Conservation (phyloP, 2,888 invertebrate species). For the Xestia xanthographa region DNA sequence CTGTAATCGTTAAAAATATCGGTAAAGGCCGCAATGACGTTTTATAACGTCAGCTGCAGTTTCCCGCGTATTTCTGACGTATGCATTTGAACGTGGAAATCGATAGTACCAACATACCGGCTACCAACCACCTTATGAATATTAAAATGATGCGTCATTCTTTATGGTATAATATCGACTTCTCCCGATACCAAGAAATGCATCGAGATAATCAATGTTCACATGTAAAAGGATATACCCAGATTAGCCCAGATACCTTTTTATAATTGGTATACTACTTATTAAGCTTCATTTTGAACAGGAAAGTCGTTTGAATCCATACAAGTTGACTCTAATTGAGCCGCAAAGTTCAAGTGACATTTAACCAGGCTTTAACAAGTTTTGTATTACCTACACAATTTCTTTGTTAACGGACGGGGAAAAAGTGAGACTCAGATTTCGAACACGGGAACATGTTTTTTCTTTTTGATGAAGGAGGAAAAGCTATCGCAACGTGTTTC, state of each 20-base stretch:
- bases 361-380: not conserved
- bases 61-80: slow-evolving; percentile 39
- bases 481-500: not conserved
- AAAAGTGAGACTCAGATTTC: not conserved
- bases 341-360: not conserved
- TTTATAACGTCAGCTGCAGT: slow-evolving; percentile 21
- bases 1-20: not conserved
- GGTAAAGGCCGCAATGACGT: slow-evolving; percentile 30
- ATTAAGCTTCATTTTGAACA: not conserved
- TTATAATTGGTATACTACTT: not conserved
- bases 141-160: not conserved
- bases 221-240: not conserved
- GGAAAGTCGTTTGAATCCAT: slow-evolving; percentile 7
- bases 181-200: not conserved
- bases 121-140: slow-evolving; percentile 10
- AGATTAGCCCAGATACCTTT: no score
- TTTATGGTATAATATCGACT: not conserved
- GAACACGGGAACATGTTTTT: not conserved
- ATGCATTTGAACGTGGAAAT: slow-evolving; percentile 19
- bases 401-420: not conserved
- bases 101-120: not conserved
- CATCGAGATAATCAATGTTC: not conserved
- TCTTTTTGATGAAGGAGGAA: slow-evolving; percentile 9
- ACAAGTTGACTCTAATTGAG: slow-evolving; percentile 10
- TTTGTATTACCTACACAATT: slow-evolving; percentile 22